A percentile compares a stretch with the other conserved stretches of the same genome.
Conservation (phyloP, 2,113 vertebrate genomes). For the Varanus komodoensis region DNA sequence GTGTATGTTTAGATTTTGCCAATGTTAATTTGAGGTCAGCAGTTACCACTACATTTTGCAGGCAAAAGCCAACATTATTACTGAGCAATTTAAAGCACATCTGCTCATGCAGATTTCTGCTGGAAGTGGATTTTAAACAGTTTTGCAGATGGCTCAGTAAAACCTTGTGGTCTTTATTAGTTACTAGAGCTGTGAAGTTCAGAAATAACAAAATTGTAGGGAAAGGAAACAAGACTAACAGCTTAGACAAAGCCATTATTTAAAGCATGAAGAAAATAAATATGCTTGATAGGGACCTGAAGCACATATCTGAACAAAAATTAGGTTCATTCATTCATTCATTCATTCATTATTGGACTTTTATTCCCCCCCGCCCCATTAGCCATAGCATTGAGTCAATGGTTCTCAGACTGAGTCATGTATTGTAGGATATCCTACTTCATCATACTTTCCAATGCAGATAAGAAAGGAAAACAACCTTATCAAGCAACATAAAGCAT, state of each 20-base stretch:
- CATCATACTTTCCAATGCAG: background rate
- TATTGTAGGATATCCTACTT: background rate
- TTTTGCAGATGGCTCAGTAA: slow-evolving; percentile 28
- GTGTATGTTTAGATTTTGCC: background rate
- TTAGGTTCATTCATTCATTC: too few species aligned
- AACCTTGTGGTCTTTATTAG: slow-evolving; percentile 28
- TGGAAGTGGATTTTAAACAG: slow-evolving; percentile 24
- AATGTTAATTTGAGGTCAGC: slow-evolving; percentile 6
- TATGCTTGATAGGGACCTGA: background rate
- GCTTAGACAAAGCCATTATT: background rate
- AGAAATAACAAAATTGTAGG: background rate
- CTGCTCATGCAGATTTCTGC: slow-evolving; percentile 4
- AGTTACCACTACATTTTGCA: slow-evolving; percentile 4
- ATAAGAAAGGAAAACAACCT: background rate
- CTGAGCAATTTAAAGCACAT: slow-evolving; percentile 27
- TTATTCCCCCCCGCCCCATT: too few species aligned
- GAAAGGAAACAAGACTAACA: background rate
- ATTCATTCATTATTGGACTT: too few species aligned
- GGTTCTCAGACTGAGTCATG: background rate
- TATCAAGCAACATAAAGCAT: background rate
- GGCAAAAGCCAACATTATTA: slow-evolving; percentile 15
- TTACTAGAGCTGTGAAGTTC: background rate
- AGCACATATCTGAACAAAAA: background rate
- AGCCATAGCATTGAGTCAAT: background rate
- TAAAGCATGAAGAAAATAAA: background rate